Percentiles rank a stretch among this genome's conserved stretches.
Evolutionary conservation across 2,888 invertebrate genomes (phyloP).

Genomic region (Mythimna lalbum): DNA sequence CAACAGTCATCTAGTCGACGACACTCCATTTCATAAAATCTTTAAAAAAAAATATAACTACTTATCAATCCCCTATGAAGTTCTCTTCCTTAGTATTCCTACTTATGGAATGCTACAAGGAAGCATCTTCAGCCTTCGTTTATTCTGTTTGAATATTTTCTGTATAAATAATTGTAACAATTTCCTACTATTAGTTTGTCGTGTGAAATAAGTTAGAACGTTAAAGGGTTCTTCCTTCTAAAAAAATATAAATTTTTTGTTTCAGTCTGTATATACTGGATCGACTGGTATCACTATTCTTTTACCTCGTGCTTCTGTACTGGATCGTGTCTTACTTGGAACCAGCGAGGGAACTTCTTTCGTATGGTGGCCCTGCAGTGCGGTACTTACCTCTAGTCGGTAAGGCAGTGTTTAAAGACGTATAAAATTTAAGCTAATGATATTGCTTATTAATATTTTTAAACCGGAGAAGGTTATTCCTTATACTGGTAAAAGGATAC

Average conservation of each 20-base stretch:
- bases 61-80: background rate
- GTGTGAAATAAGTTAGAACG: too few species aligned
- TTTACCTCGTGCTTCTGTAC: constrained; percentile 86
- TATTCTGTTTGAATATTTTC: background rate
- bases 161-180: background rate
- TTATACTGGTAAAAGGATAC: constrained; percentile 11
- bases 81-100: too few species aligned
- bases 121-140: constrained; percentile 1
- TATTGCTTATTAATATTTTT: background rate
- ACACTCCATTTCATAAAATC: background rate
- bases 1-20: background rate
- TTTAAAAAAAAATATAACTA: background rate
- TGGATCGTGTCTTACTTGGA: constrained; percentile 80
- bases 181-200: background rate
- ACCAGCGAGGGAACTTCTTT: constrained; percentile 74
- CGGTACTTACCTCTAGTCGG: constrained; percentile 83
- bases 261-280: constrained; percentile 90
- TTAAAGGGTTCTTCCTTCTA: background rate
- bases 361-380: constrained; percentile 79
- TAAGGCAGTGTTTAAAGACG: constrained; percentile 78
- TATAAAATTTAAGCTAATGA: constrained; percentile 10
- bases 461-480: constrained; percentile 8
- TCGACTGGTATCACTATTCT: constrained; percentile 83
- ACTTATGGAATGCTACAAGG: constrained; percentile 20
- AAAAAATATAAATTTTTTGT: constrained; percentile 13